Evolutionary conservation across 2,888 invertebrate genomes (phyloP), one percentile per base, ranked within the genome.

Genomic region (Limnephilus rhombicus): DNA sequence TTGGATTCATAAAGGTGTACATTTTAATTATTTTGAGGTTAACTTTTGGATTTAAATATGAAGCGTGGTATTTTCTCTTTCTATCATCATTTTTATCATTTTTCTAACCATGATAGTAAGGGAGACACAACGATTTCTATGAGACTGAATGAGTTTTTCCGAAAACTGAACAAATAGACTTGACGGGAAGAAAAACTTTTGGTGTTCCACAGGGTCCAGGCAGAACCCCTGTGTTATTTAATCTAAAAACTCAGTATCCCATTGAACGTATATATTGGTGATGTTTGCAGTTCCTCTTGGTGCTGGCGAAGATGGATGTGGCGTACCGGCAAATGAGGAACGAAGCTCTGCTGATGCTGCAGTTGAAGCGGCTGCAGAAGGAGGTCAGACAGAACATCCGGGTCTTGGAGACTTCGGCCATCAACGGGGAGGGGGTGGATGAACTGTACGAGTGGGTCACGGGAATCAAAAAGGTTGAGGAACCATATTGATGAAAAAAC

Each of bases 251-350:
- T 24, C 24, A 68, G 68, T 68, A 68, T 9, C n/a, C 24, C 68
- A 68, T 68, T 68, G n/a, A n/a, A 68, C 31, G 2, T 31, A 31
- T 31, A 31, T 68, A 68, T 68, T 9, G 68, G 68, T n/a, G n/a
- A n/a, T 49, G 53, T 68, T 68, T 95, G 13, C 94, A 97, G 97
- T 96, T 97, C 93, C 96, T 98, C 34, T 94, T 98, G 91, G 97
- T 98, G 0, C 95, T 98, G 15, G 97, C 97, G 24, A 98, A 98
- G 96, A 98, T 98, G 98, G 98, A 98, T 94, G 97, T 98, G 1
- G 98, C 98, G 9, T 98, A 98, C 95, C 96, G 98, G 18, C 98
- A 98, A 94, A 98, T 98, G 98, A 96, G 98, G 89, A 98, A 98
- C 94, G 98, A 98, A 94, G 98, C 98, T 0, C 95, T 98, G 45